Base-by-base conservation (phyloP, 1,140 invertebrate species). In the Sitobion miscanthi region DNA sequence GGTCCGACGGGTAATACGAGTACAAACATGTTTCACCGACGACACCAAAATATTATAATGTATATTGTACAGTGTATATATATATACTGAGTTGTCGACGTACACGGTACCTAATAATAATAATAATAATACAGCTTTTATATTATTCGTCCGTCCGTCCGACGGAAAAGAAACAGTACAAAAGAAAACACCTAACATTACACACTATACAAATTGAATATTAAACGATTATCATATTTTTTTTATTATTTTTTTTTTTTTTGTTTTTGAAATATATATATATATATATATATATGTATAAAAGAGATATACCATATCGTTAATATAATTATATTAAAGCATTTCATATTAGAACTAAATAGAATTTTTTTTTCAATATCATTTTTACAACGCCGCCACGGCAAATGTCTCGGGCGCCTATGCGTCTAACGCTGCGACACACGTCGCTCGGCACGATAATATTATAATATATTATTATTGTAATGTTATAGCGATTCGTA, bases 161-260 rank as follows among this genome's bases (percentile, higher is more conserved):
- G 85, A 47, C 85, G 30, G 52, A 54, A 90, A 89, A 54, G 87
- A 89, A 90, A 90, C 88, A 57, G 88, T 90, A 90, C 49, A 57
- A 90, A 90, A 90, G 88, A 57, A 89, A 89, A 89, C 45, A n/a
- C 25, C 87, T 89, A 89, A 89, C 45, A 90, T 86, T 86, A 47
- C 38, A 90, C 88, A 38, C 88, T 90, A 57, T 57, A 90, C 87
- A 89, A 89, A 89, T 89, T 38, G 87, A 77, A 77, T 88, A 52
- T 89, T 89, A 54, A 35, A 89, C 47, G 47, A 89, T 89, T 89
- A 35, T 52, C n/a, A 52, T 89, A 89, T 52, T 23, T 89, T 38
- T 52, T 23, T 23, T 23, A 77, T 14, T 62, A 54, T 54, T 54
- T 54, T 8, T 57, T 54, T 8, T n/a, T 57, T 69, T 69, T 69